Percentiles rank a stretch among this genome's conserved stretches.
These are phyloP conservation scores for Pyrrhosoma nymphula DNA, from an alignment of 2,888 invertebrate genomes.

Conservation along the genomic window DNA sequence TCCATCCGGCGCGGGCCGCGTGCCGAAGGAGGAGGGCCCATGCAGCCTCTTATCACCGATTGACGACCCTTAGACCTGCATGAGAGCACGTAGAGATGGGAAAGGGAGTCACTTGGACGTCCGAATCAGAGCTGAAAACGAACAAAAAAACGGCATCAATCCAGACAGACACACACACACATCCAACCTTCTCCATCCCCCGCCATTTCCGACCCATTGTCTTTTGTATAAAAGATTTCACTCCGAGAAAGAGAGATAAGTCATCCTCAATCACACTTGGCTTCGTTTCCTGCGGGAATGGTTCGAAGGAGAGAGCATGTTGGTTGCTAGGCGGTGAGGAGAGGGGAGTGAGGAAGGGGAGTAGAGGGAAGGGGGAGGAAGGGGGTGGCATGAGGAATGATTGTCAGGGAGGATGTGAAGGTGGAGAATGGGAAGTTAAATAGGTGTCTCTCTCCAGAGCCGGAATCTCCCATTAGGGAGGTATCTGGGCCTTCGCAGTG, in stretches of 20 bases:
- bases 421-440: not conserved
- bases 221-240: not conserved
- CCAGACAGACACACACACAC: not conserved
- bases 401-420: not conserved
- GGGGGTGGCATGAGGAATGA: not conserved
- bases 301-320: not conserved
- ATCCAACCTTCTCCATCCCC: not conserved
- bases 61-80: not conserved
- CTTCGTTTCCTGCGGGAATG: slow-evolving; percentile 37
- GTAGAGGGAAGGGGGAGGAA: not conserved
- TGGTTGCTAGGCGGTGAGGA: not conserved
- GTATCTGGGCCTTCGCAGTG: slow-evolving; percentile 55
- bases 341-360: not conserved
- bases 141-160: not conserved
- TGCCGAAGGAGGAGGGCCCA: no score
- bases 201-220: not conserved
- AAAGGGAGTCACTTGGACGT: not conserved
- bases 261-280: slow-evolving; percentile 33
- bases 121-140: not conserved
- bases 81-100: no score
- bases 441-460: slow-evolving; percentile 15
- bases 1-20: no score
- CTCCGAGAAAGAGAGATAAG: slow-evolving; percentile 25
- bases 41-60: not conserved
- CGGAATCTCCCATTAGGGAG: slow-evolving; percentile 51